A percentile compares a stretch with the other conserved stretches of the same genome.
These are phyloP conservation scores for Zaprionus gabonicus DNA, from an alignment of 1,140 invertebrate species.

Conservation along the genomic window DNA sequence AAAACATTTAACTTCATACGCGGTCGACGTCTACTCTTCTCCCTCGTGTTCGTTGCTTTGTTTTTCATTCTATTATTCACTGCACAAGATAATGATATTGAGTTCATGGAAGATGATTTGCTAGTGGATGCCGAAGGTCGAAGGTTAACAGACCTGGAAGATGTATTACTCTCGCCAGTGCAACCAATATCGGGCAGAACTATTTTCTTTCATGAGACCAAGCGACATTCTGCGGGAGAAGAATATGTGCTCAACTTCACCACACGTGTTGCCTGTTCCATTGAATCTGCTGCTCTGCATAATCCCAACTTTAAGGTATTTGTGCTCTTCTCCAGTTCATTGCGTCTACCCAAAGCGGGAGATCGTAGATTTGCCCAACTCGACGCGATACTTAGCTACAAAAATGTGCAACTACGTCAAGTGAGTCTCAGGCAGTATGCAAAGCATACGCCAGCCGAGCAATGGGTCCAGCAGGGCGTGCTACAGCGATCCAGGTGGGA, in stretches of 20 bases:
- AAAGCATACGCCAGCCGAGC: conserved; percentile 86
- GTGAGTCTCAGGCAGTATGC: conserved; percentile 87
- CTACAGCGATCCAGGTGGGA: conserved; percentile 85
- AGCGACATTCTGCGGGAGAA: background rate
- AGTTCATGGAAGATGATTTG: background rate
- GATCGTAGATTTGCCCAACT: conserved; percentile 20
- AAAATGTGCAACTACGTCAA: conserved; percentile 86
- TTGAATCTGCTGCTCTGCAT: conserved; percentile 88
- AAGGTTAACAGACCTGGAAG: background rate
- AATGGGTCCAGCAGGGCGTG: conserved; percentile 86
- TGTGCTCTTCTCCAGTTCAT: conserved; percentile 86
- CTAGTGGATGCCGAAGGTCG: background rate
- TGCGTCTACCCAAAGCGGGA: conserved; percentile 39
- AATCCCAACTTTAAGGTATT: conserved; percentile 87
- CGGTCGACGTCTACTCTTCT: background rate
- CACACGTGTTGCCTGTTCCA: conserved; percentile 87
- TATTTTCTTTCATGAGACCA: background rate
- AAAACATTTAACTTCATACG: background rate
- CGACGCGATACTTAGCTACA: conserved; percentile 85
- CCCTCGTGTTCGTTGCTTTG: background rate
- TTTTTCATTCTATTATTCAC: background rate
- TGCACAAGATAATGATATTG: background rate
- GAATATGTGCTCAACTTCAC: conserved; percentile 69
- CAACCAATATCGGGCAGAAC: background rate
- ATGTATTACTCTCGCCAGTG: background rate